Conservation (phyloP, 2,113 vertebrate genomes). For the Sakesphorus luctuosus region DNA sequence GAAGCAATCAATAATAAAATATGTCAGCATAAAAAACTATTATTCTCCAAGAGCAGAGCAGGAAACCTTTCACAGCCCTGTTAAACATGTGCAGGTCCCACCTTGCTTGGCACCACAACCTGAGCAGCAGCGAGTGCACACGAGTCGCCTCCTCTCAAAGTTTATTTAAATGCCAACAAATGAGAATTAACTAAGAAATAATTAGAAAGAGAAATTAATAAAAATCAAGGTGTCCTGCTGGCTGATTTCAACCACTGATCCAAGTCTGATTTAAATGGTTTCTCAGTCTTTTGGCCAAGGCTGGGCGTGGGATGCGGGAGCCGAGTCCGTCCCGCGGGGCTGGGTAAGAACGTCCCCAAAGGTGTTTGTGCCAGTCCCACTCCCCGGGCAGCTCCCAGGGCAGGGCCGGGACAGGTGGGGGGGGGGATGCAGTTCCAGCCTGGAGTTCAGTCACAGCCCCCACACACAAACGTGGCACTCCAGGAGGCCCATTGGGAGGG, state of each 20-base stretch:
- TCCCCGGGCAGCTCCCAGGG: background rate
- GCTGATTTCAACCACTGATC: background rate
- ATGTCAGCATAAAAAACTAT: background rate
- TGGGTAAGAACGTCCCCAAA: background rate
- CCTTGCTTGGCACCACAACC: background rate
- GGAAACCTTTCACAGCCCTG: background rate
- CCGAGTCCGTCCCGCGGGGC: accelerated
- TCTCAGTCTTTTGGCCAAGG: background rate
- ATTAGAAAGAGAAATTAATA: background rate
- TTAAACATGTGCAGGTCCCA: background rate
- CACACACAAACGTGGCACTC: background rate
- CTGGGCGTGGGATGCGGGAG: background rate
- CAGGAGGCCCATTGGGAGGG: background rate
- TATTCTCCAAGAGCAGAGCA: background rate
- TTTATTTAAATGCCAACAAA: background rate
- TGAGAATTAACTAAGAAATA: background rate
- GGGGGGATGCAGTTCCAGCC: background rate
- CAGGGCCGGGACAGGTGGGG: background rate
- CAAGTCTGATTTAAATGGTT: background rate
- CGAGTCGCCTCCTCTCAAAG: background rate
- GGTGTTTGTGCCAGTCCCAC: background rate
- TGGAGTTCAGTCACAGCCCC: background rate
- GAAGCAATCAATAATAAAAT: slow-evolving; percentile 21
- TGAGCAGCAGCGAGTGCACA: background rate
- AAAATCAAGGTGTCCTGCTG: background rate